These are phyloP conservation scores for Drosophila bunnanda DNA, from an alignment of 2,888 invertebrate species.

Conservation along the genomic window DNA sequence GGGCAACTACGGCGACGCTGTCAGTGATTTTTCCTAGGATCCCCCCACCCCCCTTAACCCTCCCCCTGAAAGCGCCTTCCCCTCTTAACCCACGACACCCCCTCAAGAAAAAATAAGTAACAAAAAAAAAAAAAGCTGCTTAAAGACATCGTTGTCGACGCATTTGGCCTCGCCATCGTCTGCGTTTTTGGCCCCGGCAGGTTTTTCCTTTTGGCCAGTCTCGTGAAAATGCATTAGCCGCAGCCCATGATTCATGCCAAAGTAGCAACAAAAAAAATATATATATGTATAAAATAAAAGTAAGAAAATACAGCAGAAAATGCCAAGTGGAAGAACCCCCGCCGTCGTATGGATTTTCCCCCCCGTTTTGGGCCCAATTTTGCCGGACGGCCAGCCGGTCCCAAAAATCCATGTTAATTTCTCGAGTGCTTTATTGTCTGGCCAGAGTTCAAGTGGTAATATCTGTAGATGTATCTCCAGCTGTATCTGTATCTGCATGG, in stretches of 20 bases:
- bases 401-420: slow-evolving; percentile 66
- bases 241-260: slow-evolving; percentile 35
- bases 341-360: slow-evolving; percentile 22
- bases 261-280: not conserved
- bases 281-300: not conserved
- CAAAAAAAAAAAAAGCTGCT: slow-evolving; percentile 15
- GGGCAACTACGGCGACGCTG: slow-evolving; percentile 49
- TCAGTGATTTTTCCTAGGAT: slow-evolving; percentile 55
- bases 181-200: slow-evolving; percentile 51
- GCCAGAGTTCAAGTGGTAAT: slow-evolving; percentile 61
- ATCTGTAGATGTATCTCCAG: slow-evolving; percentile 12
- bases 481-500: not conserved
- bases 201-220: slow-evolving; percentile 59
- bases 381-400: not conserved
- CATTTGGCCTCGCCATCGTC: slow-evolving; percentile 58
- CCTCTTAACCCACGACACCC: not conserved
- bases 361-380: slow-evolving; percentile 34
- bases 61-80: not conserved
- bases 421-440: slow-evolving; percentile 58
- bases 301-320: slow-evolving; percentile 9
- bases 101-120: not conserved
- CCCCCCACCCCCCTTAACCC: not conserved
- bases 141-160: slow-evolving; percentile 49
- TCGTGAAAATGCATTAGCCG: slow-evolving; percentile 69
- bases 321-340: slow-evolving; percentile 27